Conservation (phyloP, 2,113 vertebrate genomes). For the Rhynchopsitta pachyrhyncha region DNA sequence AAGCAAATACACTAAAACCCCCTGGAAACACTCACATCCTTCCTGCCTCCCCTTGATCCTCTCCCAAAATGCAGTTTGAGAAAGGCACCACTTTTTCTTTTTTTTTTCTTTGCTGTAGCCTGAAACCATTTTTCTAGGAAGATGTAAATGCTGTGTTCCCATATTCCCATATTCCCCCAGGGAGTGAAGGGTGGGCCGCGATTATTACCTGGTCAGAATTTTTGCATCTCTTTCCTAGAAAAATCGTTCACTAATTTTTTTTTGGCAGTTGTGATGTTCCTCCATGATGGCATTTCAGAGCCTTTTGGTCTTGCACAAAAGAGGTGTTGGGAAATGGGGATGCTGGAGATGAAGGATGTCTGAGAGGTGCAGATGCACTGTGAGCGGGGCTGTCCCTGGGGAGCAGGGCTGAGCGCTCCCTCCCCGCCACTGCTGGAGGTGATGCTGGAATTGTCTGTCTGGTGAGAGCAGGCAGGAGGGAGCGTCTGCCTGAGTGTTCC, state of each 20-base stretch:
- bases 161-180: neutral
- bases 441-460: neutral
- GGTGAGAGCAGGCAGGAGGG: neutral
- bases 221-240: neutral
- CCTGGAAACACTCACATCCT: neutral
- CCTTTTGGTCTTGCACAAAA: neutral
- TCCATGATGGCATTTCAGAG: neutral
- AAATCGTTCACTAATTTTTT: neutral
- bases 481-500: neutral
- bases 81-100: neutral
- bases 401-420: neutral
- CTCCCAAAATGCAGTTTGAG: conserved; percentile 13
- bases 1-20: neutral
- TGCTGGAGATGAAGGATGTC: neutral
- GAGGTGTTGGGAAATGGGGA: neutral
- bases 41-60: neutral
- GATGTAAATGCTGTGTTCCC: conserved; percentile 4
- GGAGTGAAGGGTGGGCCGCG: neutral
- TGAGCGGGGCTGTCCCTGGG: fast-evolving
- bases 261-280: neutral
- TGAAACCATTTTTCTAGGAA: conserved; percentile 22
- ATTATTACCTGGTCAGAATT: neutral
- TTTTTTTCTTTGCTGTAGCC: neutral
- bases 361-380: neutral
- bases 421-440: neutral